Base-by-base conservation (phyloP, 2,797 vertebrate genomes). In the Cirrhinus mrigala region DNA sequence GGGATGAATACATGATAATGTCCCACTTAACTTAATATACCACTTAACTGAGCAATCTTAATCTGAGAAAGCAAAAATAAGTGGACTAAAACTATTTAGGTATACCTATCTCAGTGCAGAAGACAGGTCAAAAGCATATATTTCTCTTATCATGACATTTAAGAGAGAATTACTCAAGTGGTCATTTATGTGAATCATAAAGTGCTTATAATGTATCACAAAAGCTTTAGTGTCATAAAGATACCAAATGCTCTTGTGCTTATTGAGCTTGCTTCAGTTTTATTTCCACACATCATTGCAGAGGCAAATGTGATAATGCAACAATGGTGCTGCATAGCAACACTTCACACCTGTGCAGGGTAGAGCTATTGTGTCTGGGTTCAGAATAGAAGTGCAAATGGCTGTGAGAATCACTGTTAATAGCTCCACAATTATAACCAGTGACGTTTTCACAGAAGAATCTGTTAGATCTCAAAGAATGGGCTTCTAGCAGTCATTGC, bases 331-430 rank as follows among this genome's bases (percentile, higher is more conserved):
- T 20, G 20, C 44, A 37, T 74, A 75, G 16, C 15, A 69, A 69
- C 33, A 52, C n/a, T 29, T 84, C 60, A 84, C 82, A 77, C 74
- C 18, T 58, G 29, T 56, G 58, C 24, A 54, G 46, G 22, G 46
- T 10, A 22, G 20, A 74, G 69, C 54, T 29, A 66, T 62, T 84
- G 46, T 79, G 82, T 87, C 37, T 81, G 50, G 8, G 6, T 54
- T 84, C 33, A 52, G 37, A 22, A 77, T 37, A 76, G 82, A 83
- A 27, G 58, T 78, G 74, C 62, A 69, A 69, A 84, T 78, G 2
- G 24, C n/a, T 58, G 10, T 58, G 22, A 84, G 50, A 29, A 78
- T 78, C 62, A 69, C 74, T 69, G 24, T 52, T 77, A 69, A 69
- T 78, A 69, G 82, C 52, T 58, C 74, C 1, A 56, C 62, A 58